Base-by-base conservation (phyloP, 2,113 vertebrate species). In the Euleptes europaea region DNA sequence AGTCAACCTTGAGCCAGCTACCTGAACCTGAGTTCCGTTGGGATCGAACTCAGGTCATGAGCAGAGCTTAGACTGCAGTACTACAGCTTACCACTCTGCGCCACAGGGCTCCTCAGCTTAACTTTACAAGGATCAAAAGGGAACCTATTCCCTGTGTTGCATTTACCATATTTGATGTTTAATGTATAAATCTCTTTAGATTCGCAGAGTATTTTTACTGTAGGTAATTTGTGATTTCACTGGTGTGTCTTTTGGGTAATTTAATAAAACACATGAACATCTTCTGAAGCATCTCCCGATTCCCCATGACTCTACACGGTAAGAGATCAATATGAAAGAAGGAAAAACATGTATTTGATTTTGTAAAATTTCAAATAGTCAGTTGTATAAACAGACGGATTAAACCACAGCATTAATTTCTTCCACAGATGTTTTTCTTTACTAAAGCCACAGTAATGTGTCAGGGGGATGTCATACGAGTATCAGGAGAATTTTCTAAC, bases 111-210 rank as follows among this genome's bases (percentile, higher is more conserved):
- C n/a, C n/a, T n/a, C n/a, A n/a, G n/a, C n/a, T n/a, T n/a, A n/a
- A 78, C 66, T 85, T 12, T 42, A 88, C 0, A 0, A 84, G 79
- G 23, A 90, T 75, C 51, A 84, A 69, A 91, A 88, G 35, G 47
- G 86, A 84, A 78, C 57, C 42, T 57, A 80, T 73, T 66, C 47
- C 71, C 57, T 57, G 86, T 28, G 28, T 17, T 0, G 5, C 85
- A 69, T 90, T 72, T 90, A 85, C 65, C 77, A 83, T 86, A 78
- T 66, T 82, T 44, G 40, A 85, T 83, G 60, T 82, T 82, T 90
- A 85, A 91, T 90, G 87, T 67, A 88, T 86, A 88, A 73, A 70
- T 87, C 86, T 78, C 90, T 82, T 23, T 83, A 84, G 76, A 86
- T 82, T 73, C 88, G n/a, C 33, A 28, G 86, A 71, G 85, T 51